Percentiles rank a stretch among this genome's conserved stretches.
phyloP scores from a whole-genome alignment of 2,888 invertebrate species.

The Aradus depressus region DNA sequence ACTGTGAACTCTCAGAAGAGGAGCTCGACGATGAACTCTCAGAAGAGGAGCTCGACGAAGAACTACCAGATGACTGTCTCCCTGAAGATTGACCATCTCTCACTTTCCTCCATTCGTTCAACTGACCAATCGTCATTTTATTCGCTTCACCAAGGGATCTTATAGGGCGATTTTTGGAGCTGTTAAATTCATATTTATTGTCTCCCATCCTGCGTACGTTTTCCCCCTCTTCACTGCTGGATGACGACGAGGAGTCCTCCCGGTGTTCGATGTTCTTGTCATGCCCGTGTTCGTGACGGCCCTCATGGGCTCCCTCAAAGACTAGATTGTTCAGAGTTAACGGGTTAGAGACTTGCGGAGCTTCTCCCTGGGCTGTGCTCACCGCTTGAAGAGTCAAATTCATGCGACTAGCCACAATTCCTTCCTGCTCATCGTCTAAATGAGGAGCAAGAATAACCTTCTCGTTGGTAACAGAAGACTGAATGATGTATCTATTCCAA shows the following conservation, averaged over 20 bases:
- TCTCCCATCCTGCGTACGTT: too few relatives aligned
- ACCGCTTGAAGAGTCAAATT: slow-evolving; percentile 40
- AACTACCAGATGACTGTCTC: slow-evolving; percentile 12
- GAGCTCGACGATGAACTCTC: slow-evolving; percentile 37
- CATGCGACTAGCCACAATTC: slow-evolving; percentile 49
- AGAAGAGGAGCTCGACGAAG: slow-evolving; percentile 25
- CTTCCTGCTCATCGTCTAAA: slow-evolving; percentile 46
- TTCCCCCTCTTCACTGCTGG: slow-evolving; percentile 17
- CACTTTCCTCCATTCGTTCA: background rate
- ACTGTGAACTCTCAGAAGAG: slow-evolving; percentile 36
- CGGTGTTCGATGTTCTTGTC: slow-evolving; percentile 18
- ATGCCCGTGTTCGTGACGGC: slow-evolving; percentile 26
- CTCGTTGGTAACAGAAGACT: slow-evolving; percentile 49
- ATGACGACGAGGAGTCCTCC: slow-evolving; percentile 20
- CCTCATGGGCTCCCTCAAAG: slow-evolving; percentile 32
- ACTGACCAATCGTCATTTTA: too few relatives aligned
- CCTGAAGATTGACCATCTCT: background rate
- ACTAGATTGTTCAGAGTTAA: slow-evolving; percentile 36
- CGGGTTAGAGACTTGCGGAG: slow-evolving; percentile 33
- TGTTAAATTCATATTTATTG: too few relatives aligned
- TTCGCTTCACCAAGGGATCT: too few relatives aligned
- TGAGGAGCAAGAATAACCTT: slow-evolving; percentile 36
- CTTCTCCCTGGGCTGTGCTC: slow-evolving; percentile 36
- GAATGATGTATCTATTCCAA: slow-evolving; percentile 48
- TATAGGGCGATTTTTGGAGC: too few relatives aligned